Base-by-base conservation (phyloP, 2,113 vertebrate species). In the Pseudorhombus dupliciocellatus region DNA sequence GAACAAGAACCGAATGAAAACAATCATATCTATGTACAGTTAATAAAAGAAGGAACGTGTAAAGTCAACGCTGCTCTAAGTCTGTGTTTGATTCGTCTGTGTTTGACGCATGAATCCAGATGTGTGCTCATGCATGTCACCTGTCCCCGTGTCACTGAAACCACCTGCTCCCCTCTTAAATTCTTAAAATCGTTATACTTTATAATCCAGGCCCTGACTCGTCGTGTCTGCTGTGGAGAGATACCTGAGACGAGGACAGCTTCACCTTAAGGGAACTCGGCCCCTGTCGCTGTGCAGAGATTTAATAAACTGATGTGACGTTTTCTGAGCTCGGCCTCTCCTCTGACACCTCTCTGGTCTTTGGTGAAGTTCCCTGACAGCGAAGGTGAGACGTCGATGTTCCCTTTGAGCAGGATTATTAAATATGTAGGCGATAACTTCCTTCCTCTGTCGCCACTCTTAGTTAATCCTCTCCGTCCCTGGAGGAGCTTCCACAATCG, bases 161-260 rank as follows among this genome's bases (percentile, higher is more conserved):
- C 31, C 18, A 14, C 59, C 28, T 42, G 63, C 58, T 65, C 11
- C 4, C 52, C 56, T 31, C 66, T 70, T 87, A 30, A 53, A 81
- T 69, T 75, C 85, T 82, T 73, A 63, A 86, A 77, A 44, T n/a
- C n/a, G n/a, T n/a, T n/a, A n/a, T n/a, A n/a, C n/a, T 79, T 81
- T 37, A 72, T 21, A 31, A 81, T 66, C 64, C 55, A 73, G 63
- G 63, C 44, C 46, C 55, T 56, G n/a, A 34, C 78, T 72, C 68
- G 31, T 77, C 25, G 66, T 16, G 1, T 73, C 57, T 73, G 65
- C 24, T 63, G 9, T 24, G 64, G 8, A 34, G 63, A 61, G 54
- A 75, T 26, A 61, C 11, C 22, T 8, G 11, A 59, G 57, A 44
- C 14, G 44, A 8, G 26, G 21, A 50, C 34, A 58, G 24, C 56